A percentile compares a stretch with the other conserved stretches of the same genome.
These are phyloP conservation scores for Phenacoccus solenopsis DNA, from an alignment of 1,140 invertebrate species.

Conservation along the genomic window DNA sequence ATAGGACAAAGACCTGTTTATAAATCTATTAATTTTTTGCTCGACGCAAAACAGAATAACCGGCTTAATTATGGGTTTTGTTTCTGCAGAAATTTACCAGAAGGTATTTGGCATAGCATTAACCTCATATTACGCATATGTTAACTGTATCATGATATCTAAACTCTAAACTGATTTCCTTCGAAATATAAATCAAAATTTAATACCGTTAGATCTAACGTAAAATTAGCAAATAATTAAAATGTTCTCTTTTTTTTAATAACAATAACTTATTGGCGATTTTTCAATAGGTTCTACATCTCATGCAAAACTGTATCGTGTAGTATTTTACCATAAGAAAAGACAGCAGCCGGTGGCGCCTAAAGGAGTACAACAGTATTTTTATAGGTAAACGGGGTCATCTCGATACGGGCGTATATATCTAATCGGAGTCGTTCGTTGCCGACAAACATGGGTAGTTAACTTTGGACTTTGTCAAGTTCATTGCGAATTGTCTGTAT, in stretches of 20 bases:
- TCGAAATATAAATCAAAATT: background rate
- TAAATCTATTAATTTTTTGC: background rate
- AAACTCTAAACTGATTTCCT: background rate
- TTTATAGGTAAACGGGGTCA: background rate
- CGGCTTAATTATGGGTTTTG: background rate
- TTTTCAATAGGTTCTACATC: no score
- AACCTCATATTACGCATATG: background rate
- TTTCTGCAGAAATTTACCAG: background rate
- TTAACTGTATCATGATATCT: background rate
- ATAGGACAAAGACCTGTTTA: background rate
- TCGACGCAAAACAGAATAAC: background rate
- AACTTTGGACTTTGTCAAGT: no score
- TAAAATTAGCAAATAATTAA: background rate
- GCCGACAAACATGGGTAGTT: no score
- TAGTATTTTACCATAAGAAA: background rate
- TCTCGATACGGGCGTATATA: no score
- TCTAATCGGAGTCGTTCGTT: no score
- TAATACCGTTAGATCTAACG: background rate
- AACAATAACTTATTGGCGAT: background rate
- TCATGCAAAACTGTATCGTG: background rate
- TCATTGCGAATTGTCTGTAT: no score
- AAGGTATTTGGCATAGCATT: background rate
- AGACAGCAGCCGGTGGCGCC: no score
- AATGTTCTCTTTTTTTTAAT: background rate
- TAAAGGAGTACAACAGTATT: background rate